A percentile compares a stretch with the other conserved stretches of the same genome.
Conservation (phyloP, 2,113 vertebrate genomes). For the Scomber scombrus region DNA sequence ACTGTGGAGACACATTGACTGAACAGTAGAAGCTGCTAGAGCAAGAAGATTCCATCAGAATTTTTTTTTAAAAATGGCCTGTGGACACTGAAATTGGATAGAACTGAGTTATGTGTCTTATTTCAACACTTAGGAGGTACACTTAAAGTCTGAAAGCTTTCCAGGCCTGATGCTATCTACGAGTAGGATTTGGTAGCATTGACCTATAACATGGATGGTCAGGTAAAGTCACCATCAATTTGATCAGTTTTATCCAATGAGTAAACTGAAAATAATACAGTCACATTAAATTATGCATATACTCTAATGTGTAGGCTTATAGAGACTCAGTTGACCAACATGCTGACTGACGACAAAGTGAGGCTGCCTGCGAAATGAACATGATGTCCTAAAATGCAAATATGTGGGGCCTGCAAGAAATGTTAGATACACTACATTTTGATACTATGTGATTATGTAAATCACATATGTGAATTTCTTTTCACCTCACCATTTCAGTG, state of each 20-base stretch:
- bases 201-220: too few species aligned
- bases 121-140: neutral
- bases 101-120: neutral
- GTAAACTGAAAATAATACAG: neutral
- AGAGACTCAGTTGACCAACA: neutral
- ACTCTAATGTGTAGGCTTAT: neutral
- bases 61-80: too few species aligned
- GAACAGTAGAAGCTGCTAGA: conserved; percentile 33
- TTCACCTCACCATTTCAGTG: neutral
- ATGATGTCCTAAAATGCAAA: conserved; percentile 43
- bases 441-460: conserved; percentile 41
- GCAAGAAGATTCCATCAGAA: conserved; percentile 26
- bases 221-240: neutral
- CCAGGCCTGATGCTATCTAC: neutral
- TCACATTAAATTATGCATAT: neutral
- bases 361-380: conserved; percentile 31
- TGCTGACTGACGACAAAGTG: neutral
- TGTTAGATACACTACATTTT: conserved; percentile 8
- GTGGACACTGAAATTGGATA: conserved; percentile 6
- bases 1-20: conserved; percentile 20
- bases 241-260: neutral
- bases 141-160: neutral
- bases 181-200: neutral
- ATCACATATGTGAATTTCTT: neutral
- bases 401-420: conserved; percentile 5